A percentile compares a stretch with the other conserved stretches of the same genome.
These are phyloP conservation scores for Neodiprion virginianus DNA, from an alignment of 1,140 invertebrate species.

Conservation along the genomic window DNA sequence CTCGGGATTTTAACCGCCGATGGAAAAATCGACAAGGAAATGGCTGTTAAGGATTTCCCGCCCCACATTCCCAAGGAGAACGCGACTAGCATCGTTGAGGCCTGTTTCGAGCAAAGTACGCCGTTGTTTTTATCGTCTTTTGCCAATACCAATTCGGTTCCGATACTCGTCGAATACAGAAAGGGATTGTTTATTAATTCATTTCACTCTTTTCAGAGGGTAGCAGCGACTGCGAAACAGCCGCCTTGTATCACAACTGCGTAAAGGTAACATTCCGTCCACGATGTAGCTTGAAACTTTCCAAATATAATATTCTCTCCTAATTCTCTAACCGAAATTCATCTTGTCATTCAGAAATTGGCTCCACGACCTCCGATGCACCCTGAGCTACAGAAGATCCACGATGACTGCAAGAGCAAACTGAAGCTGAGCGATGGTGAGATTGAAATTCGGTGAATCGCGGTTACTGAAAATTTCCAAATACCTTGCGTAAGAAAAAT, in stretches of 20 bases:
- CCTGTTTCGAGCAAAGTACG: slow-evolving; percentile 1
- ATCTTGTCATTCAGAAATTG: background rate
- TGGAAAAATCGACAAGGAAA: background rate
- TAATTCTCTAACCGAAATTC: background rate
- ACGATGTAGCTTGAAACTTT: too few relatives aligned
- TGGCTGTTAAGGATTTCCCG: background rate
- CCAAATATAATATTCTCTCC: too few relatives aligned
- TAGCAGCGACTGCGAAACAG: slow-evolving; percentile 3
- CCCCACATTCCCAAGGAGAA: background rate
- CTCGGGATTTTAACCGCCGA: background rate
- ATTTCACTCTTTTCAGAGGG: background rate
- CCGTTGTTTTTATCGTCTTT: background rate
- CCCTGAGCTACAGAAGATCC: background rate
- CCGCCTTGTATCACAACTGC: background rate
- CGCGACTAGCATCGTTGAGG: background rate
- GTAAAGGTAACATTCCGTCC: background rate
- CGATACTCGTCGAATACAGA: background rate
- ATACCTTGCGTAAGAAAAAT: background rate
- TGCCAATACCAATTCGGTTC: background rate
- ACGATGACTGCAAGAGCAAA: slow-evolving; percentile 4
- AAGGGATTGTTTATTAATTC: background rate
- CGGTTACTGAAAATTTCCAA: background rate
- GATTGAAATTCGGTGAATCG: background rate
- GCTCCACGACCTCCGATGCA: background rate
- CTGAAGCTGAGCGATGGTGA: background rate